phyloP scores from a whole-genome alignment of 2,113 vertebrate genomes.

The Equus quagga region DNA sequence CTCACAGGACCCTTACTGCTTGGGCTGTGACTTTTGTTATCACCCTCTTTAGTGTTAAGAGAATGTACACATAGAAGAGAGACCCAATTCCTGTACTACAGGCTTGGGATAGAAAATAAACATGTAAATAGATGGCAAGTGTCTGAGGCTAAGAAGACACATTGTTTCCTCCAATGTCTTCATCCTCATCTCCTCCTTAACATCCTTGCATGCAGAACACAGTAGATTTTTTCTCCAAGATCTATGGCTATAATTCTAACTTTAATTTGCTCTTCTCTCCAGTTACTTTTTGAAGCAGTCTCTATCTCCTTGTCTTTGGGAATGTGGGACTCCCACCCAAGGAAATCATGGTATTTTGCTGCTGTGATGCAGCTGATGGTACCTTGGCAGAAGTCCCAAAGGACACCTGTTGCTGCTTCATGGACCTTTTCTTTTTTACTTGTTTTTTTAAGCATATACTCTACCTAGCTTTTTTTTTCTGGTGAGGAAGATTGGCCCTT shows the following conservation, averaged over 20 bases:
- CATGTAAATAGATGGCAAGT: background rate
- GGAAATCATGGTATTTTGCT: background rate
- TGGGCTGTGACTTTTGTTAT: background rate
- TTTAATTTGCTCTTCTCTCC: conserved; percentile 54
- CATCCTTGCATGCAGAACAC: background rate
- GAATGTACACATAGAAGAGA: background rate
- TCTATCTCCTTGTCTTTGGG: conserved; percentile 25
- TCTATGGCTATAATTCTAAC: background rate
- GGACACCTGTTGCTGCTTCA: conserved; percentile 14
- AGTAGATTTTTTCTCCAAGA: background rate
- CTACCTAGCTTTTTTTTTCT: background rate
- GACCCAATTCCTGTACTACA: background rate
- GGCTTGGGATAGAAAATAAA: conserved; percentile 38
- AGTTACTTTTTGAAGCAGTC: conserved; percentile 32
- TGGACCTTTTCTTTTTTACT: background rate
- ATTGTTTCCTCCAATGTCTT: background rate
- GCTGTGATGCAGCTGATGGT: background rate
- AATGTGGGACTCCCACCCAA: conserved; percentile 8
- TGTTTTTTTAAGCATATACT: background rate
- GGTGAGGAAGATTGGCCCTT: no score
- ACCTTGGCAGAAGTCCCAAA: background rate
- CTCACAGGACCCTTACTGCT: background rate
- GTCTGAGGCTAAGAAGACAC: background rate
- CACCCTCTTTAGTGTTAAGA: background rate
- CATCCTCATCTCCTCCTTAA: background rate